Evolutionary conservation across 2,888 invertebrate genomes (phyloP), one percentile per base, ranked within the genome.

Genomic region (Stegophylla sp.): DNA sequence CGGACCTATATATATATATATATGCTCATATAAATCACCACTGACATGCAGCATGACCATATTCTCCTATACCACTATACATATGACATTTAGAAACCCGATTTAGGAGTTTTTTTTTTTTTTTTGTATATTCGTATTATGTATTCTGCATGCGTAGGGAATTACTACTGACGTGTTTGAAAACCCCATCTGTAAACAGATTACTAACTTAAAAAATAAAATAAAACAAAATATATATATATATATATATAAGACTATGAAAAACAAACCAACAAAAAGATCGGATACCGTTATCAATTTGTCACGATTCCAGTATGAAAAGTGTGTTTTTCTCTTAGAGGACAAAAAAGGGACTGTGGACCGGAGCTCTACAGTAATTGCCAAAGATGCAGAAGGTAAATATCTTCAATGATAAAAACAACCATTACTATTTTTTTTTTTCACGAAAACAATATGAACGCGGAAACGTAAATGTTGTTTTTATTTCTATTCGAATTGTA

Each of bases 331-430:
- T 82, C 83, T 82, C 83, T 82, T 82, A 91, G 94, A 94, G 89
- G 94, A 94, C 90, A 94, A 94, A 90, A 94, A 94, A 89, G 93
- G 93, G 89, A 93, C 93, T 86, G 95, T 95, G 89, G 95, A 95
- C 90, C 92, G 95, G 89, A 94, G 94, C 88, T 94, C 94, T 88
- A 95, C 95, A 87, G 95, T 95, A 87, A 95, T 95, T 89, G 94
- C 94, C 87, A 94, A 95, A 91, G 95, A 95, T 86, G 93, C 94
- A 85, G 95, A 95, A 91, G 95, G 93, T 89, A 93, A 86, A 84
- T 84, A 79, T 79, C 69, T 45, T 69, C 77, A 77, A 61, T 51
- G 69, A 79, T 74, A 69, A 76, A 66, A 81, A 28, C 74, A 66
- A 61, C 66, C 51, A 56, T 53, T 56, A 56, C 17, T 17, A 61